Base-by-base conservation (phyloP, 2,888 invertebrate species). In the Oligia fasciuncula region DNA sequence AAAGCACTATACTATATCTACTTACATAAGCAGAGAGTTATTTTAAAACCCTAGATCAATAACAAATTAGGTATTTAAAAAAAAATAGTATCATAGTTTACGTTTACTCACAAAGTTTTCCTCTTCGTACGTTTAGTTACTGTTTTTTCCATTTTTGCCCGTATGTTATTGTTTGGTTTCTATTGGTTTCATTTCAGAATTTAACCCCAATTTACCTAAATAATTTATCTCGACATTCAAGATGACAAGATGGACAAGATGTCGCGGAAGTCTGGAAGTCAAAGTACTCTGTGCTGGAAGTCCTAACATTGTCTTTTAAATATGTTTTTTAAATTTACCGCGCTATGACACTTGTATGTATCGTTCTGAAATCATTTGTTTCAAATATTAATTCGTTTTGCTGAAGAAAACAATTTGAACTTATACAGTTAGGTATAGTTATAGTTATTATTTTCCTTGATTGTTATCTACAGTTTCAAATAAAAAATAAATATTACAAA, bases 271-370 rank as follows among this genome's bases (percentile, higher is more conserved):
- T 40, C 40, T 23, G 13, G 35, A 57, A 60, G 1, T 46, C 13
- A n/a, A n/a, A n/a, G n/a, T n/a, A n/a, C n/a, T n/a, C n/a, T n/a
- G n/a, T n/a, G n/a, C 40, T 23, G 13, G 35, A 57, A 60, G 1
- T 46, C 13, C 5, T 40, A 40, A 67, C 4, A 40, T 17, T 11
- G 35, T n/a, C 54, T 19, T 17, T 9, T 17, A n/a, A 11, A 11
- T n/a, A 19, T 49, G 19, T 40, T 43, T 74, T 85, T 85, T 73
- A 60, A 87, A 85, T 77, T 80, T 70, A 17, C 85, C 87, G 85
- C 87, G 66, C 46, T 9, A 9, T 23, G 62, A 19, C 2, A 40
- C 14, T 66, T 70, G 11, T 5, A 0, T 2, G 1, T 1, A 5
- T 69, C 81, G 81, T 66, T 78, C 17, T 68, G 66, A 57, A 73